phyloP scores from a whole-genome alignment of 2,888 invertebrate species.

The Shargacucullia verbasci region DNA sequence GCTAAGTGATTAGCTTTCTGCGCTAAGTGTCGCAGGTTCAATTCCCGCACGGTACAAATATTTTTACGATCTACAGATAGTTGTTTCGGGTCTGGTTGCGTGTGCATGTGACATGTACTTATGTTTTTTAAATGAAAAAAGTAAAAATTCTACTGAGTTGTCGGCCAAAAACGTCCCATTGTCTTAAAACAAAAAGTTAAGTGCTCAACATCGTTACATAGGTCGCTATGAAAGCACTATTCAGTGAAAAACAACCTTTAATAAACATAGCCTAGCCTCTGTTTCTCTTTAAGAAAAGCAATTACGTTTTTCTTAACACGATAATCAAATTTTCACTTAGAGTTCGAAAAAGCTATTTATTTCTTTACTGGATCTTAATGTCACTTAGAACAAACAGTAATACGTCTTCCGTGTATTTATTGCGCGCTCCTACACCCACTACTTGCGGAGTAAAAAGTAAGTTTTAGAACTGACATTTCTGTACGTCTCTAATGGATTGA shows the following conservation, averaged over 20 bases:
- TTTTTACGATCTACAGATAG: too few relatives aligned
- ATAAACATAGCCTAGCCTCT: not conserved
- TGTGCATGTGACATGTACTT: too few relatives aligned
- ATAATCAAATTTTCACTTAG: constrained; percentile 16
- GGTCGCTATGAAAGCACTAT: not conserved
- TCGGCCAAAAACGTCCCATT: too few relatives aligned
- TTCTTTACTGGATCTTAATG: constrained; percentile 14
- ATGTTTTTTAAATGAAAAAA: too few relatives aligned
- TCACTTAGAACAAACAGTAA: constrained; percentile 1
- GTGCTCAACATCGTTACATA: too few relatives aligned
- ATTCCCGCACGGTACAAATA: too few relatives aligned
- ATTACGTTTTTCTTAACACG: constrained; percentile 3
- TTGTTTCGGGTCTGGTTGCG: too few relatives aligned
- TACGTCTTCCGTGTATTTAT: constrained; percentile 14
- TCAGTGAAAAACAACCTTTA: not conserved
- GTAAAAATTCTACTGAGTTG: too few relatives aligned
- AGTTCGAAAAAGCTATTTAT: constrained; percentile 14
- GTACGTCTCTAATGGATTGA: not conserved
- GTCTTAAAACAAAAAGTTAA: too few relatives aligned
- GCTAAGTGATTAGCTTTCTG: too few relatives aligned
- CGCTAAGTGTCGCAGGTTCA: too few relatives aligned
- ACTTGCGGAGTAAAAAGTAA: not conserved
- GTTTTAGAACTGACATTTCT: constrained; percentile 3
- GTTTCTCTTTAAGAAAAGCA: constrained; percentile 6
- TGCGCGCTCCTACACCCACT: not conserved